Percentiles rank a stretch among this genome's conserved stretches.
These are phyloP conservation scores for Semnopithecus entellus DNA, from an alignment of 2,113 vertebrate genomes.

Conservation along the genomic window DNA sequence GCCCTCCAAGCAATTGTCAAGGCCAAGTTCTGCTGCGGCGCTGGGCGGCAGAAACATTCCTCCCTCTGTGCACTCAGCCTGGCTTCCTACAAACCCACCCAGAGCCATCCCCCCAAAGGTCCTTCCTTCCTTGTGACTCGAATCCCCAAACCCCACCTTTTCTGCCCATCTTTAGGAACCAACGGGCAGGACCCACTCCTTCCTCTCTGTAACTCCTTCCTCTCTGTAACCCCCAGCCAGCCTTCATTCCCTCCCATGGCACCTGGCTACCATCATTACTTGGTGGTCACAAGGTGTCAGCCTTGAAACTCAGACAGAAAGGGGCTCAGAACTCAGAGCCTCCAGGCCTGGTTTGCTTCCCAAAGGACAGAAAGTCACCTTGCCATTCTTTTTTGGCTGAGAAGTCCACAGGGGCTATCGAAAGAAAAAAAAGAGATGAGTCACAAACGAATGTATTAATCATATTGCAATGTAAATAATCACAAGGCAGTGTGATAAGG, in stretches of 20 bases:
- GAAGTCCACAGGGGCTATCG: not conserved
- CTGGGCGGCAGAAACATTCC: rapidly evolving
- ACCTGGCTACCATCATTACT: not conserved
- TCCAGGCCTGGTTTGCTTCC: not conserved
- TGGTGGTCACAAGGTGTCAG: not conserved
- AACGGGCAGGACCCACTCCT: too few species aligned
- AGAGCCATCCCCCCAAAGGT: too few species aligned
- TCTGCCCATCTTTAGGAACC: not conserved
- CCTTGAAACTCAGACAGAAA: not conserved
- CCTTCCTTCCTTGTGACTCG: not conserved
- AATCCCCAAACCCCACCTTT: not conserved
- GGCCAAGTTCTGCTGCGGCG: rapidly evolving
- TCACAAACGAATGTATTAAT: not conserved
- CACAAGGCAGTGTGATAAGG: not conserved
- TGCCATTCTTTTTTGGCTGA: not conserved
- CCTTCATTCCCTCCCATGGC: not conserved
- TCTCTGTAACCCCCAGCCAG: not conserved
- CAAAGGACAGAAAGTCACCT: not conserved
- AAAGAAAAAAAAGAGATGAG: not conserved
- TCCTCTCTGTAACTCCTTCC: not conserved
- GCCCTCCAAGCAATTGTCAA: not conserved
- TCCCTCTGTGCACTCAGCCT: rapidly evolving
- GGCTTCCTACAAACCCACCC: not conserved
- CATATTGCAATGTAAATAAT: not conserved
- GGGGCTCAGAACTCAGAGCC: not conserved